Percentiles rank a stretch among this genome's conserved stretches.
Conservation (phyloP, 2,113 vertebrate genomes). For the human (Homo sapiens) region DNA sequence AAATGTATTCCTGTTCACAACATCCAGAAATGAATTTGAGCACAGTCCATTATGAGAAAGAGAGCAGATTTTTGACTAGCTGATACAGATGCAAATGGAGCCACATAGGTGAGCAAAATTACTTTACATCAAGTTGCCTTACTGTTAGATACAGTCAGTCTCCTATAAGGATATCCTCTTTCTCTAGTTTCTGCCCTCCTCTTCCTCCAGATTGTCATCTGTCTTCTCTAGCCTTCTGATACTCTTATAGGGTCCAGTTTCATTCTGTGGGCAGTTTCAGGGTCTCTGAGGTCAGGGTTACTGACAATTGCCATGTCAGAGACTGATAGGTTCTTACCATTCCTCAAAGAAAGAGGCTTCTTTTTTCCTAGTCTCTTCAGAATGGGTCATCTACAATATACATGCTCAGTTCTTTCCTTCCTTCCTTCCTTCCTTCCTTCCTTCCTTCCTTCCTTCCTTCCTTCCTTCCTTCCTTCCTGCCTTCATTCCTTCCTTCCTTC, state of each 20-base stretch:
- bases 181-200: background rate
- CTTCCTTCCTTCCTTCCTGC: too few relatives aligned
- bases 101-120: background rate
- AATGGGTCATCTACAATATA: background rate
- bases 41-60: background rate
- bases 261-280: background rate
- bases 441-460: too few relatives aligned
- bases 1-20: background rate
- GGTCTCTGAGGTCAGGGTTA: background rate
- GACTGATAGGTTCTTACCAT: background rate
- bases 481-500: too few relatives aligned
- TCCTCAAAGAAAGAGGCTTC: background rate
- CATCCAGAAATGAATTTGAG: background rate
- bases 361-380: background rate
- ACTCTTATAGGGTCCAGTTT: background rate
- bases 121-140: background rate
- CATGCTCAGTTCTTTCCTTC: too few relatives aligned
- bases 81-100: background rate
- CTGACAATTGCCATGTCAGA: background rate
- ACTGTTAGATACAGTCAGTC: background rate
- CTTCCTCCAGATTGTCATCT: background rate
- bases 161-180: background rate
- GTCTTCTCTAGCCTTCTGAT: background rate
- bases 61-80: background rate
- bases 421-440: too few relatives aligned